phyloP scores from a whole-genome alignment of 2,888 invertebrate genomes.

The Rhopalosiphum nymphaeae region DNA sequence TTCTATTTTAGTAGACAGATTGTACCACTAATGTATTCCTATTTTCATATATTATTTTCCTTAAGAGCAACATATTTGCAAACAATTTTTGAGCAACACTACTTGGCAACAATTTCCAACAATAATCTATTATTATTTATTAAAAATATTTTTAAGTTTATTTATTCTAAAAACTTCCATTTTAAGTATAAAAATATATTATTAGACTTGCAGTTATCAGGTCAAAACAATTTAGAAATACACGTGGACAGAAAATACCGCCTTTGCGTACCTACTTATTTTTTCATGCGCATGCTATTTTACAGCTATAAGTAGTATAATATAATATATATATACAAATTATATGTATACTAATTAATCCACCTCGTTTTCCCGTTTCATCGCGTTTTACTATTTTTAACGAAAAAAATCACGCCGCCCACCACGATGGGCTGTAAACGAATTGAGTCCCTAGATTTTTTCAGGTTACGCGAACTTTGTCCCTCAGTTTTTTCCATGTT shows the following conservation, averaged over 20 bases:
- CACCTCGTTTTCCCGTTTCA: neutral
- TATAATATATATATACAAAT: neutral
- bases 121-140: too few species aligned
- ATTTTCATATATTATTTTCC: too few species aligned
- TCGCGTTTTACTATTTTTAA: neutral
- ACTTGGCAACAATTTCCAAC: too few species aligned
- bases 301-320: neutral
- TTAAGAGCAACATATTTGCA: too few species aligned
- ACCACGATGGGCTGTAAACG: too few species aligned
- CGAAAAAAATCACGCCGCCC: neutral
- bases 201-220: neutral
- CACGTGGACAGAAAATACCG: neutral
- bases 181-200: neutral
- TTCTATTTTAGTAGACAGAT: too few species aligned
- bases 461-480: too few species aligned
- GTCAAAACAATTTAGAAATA: neutral
- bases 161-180: neutral
- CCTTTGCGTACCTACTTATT: neutral
- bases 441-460: too few species aligned
- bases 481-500: too few species aligned
- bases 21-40: too few species aligned
- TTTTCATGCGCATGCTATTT: neutral
- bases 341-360: neutral
- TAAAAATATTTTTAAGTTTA: neutral
- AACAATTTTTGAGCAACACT: too few species aligned